A percentile compares a stretch with the other conserved stretches of the same genome.
Conservation (phyloP, 2,797 vertebrate species). For the Hemibagrus guttatus region DNA sequence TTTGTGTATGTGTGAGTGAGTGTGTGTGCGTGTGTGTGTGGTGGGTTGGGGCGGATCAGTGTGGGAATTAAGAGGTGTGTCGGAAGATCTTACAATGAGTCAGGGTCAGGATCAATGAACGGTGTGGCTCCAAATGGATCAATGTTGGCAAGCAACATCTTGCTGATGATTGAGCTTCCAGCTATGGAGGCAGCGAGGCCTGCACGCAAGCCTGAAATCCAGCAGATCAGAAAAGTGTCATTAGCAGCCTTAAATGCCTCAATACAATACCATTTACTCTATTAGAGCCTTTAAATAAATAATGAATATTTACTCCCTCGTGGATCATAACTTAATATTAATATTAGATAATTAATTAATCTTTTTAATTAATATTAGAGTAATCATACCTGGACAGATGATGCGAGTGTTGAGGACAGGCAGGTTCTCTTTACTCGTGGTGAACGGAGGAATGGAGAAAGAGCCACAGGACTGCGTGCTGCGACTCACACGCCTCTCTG, state of each 20-base stretch:
- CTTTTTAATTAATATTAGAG: neutral
- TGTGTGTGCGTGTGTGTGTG: neutral
- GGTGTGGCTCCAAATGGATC: conserved; percentile 95
- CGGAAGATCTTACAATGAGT: conserved; percentile 86
- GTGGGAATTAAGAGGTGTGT: neutral
- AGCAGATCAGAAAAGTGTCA: conserved; percentile 3
- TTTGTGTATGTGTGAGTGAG: neutral
- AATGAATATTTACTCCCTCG: neutral
- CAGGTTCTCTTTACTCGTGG: conserved; percentile 92
- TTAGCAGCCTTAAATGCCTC: neutral
- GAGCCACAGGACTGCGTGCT: conserved; percentile 85
- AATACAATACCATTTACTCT: neutral
- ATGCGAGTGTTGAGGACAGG: conserved; percentile 97
- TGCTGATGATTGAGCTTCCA: conserved; percentile 98
- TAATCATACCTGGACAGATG: conserved; percentile 88
- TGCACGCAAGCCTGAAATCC: conserved; percentile 87
- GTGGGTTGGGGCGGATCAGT: too few relatives aligned
- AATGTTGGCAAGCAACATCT: conserved; percentile 97
- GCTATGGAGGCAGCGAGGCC: conserved; percentile 97
- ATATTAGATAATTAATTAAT: too few relatives aligned
- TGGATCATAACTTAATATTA: neutral
- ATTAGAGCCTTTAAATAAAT: neutral
- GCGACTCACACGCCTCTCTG: conserved; percentile 82
- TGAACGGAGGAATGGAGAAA: conserved; percentile 83
- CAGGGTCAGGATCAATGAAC: conserved; percentile 96